A percentile compares a stretch with the other conserved stretches of the same genome.
phyloP scores from a whole-genome alignment of 2,113 vertebrate species.

The Centropus bengalensis region DNA sequence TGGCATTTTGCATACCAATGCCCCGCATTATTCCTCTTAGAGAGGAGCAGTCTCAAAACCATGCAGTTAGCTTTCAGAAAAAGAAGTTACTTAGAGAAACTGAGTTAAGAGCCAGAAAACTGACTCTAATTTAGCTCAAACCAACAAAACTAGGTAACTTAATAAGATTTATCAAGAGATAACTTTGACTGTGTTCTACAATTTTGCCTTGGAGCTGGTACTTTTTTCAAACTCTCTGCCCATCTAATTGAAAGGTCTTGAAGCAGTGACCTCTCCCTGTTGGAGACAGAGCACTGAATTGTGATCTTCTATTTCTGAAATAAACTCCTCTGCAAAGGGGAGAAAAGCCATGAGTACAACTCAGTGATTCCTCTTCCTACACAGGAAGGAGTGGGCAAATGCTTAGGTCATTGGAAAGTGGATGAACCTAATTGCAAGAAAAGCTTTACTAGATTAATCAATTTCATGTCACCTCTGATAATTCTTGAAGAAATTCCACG shows the following conservation, averaged over 20 bases:
- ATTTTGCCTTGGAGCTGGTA: neutral
- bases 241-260: slow-evolving; percentile 15
- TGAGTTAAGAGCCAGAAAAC: too few relatives aligned
- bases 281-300: neutral
- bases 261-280: neutral
- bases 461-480: slow-evolving; percentile 63
- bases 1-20: too few relatives aligned
- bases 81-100: too few relatives aligned
- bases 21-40: too few relatives aligned
- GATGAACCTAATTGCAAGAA: slow-evolving; percentile 58
- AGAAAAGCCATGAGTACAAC: neutral
- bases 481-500: slow-evolving; percentile 48
- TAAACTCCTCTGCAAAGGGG: neutral
- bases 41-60: too few relatives aligned
- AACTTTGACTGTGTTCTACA: neutral
- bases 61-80: too few relatives aligned
- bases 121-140: too few relatives aligned
- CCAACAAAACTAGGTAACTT: neutral
- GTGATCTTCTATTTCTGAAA: neutral
- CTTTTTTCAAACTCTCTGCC: neutral
- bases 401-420: slow-evolving; percentile 31
- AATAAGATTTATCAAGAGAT: neutral
- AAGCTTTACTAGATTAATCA: slow-evolving; percentile 66
- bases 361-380: neutral
- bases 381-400: neutral